phyloP scores from a whole-genome alignment of 2,113 vertebrate genomes.

The Hiodon alosoides region DNA sequence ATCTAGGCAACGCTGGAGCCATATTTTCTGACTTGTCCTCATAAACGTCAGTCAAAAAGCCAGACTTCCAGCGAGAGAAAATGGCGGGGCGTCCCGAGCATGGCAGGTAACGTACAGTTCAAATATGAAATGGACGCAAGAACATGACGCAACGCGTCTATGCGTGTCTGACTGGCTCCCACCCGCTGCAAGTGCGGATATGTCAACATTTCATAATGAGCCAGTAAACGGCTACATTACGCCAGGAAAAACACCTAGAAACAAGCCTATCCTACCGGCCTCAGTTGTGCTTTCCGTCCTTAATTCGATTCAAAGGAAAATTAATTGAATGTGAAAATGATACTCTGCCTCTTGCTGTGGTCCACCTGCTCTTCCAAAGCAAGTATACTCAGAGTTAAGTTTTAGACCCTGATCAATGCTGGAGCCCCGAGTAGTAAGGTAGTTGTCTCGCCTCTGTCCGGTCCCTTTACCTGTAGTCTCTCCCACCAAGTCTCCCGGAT shows the following conservation, averaged over 20 bases:
- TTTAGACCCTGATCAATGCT: no score
- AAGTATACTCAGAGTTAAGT: no score
- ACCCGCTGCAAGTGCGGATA: not conserved
- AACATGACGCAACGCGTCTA: not conserved
- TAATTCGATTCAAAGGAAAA: no score
- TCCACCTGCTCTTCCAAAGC: no score
- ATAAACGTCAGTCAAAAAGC: not conserved
- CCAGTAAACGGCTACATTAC: no score
- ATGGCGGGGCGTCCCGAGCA: not conserved
- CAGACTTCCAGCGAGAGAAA: not conserved
- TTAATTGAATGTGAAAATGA: no score
- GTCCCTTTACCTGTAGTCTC: slow-evolving; percentile 80
- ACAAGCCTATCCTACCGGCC: no score
- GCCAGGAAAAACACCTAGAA: no score
- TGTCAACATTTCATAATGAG: no score
- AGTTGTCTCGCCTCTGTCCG: not conserved
- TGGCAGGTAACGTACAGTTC: not conserved
- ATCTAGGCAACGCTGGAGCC: slow-evolving; percentile 25
- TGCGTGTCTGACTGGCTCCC: not conserved
- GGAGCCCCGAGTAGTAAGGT: no score
- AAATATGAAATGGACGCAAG: not conserved
- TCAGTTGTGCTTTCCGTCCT: no score
- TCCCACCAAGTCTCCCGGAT: slow-evolving; percentile 99
- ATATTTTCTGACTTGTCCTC: slow-evolving; percentile 1
- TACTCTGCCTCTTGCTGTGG: no score